Conservation (phyloP, 2,797 vertebrate species). For the Falco peregrinus region DNA sequence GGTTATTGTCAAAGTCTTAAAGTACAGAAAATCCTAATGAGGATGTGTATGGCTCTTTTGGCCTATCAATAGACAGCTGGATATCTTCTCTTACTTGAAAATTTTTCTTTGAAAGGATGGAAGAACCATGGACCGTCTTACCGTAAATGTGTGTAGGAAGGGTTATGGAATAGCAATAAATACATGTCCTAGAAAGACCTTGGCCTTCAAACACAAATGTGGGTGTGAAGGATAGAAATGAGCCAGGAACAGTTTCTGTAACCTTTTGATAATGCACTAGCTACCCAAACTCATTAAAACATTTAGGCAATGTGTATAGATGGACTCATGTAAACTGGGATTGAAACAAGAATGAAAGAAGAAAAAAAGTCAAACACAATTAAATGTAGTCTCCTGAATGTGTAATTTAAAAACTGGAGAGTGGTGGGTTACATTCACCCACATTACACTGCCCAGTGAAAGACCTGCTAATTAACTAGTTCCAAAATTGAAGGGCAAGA, state of each 20-base stretch:
- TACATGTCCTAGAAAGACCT: neutral
- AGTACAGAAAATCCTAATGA: neutral
- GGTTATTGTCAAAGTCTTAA: neutral
- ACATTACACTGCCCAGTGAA: neutral
- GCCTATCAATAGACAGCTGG: neutral
- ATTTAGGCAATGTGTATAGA: neutral
- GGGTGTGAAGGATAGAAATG: neutral
- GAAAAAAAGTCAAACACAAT: neutral
- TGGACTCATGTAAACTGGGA: neutral
- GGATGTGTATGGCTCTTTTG: neutral
- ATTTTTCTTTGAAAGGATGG: neutral
- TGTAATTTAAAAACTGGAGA: neutral
- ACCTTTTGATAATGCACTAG: neutral
- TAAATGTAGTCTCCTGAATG: neutral
- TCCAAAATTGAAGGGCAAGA: neutral
- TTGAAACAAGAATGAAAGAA: neutral
- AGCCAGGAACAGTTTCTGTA: neutral
- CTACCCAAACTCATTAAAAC: neutral
- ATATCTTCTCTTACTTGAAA: neutral
- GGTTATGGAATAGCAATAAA: neutral
- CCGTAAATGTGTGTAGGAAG: neutral
- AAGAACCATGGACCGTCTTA: neutral
- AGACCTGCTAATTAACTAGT: neutral
- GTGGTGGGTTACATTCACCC: neutral
- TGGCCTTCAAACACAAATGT: neutral